Evolutionary conservation across 2,113 vertebrate species (phyloP), one percentile per base, ranked within the genome.

Genomic region (Lycocorax pyrrhopterus): DNA sequence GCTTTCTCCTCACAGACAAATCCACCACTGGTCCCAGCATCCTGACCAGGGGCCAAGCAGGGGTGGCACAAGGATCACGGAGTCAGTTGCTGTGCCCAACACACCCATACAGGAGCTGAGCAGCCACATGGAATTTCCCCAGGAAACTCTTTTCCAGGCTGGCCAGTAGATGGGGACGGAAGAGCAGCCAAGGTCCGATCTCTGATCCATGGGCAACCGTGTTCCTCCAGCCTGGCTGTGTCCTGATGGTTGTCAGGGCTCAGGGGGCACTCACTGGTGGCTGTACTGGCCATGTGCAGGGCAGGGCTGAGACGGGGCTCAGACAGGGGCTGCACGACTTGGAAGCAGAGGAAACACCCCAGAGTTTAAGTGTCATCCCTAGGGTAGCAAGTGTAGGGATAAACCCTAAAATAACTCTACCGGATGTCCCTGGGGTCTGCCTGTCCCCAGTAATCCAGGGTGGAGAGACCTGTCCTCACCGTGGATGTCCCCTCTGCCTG

Each of bases 111-210:
- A 18, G 14, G 30, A 21, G 14, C 29, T 6, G 10, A 26, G 41
- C 43, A 76, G 32, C 12, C 4, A 0, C 19, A 0, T 2, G 15
- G 6, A 32, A 16, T 27, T 35, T 82, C 49, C 35, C 35, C 41
- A 9, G 71, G 66, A 68, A 76, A 26, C 11, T 77, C 43, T 83
- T 85, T 87, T 73, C 83, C 59, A 79, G 44, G 53, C 51, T 73
- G 81, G 66, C 95, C 96, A 43, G 96, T 39, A 97, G 97, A 87
- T 95, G 97, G 97, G 86, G 97, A 49, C 94, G 90, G 89, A 97
- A 96, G 96, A 92, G 86, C 95, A 96, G 93, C 66, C 92, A 93
- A 82, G 76, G 41, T 53, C 39, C 46, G 71, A 18, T 7, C 62
- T 56, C 37, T 47, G 69, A 16, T 8, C 66, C 53, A 6, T 2